Conservation (phyloP, 2,113 vertebrate genomes). For the Choloepus hoffmanni region DNA sequence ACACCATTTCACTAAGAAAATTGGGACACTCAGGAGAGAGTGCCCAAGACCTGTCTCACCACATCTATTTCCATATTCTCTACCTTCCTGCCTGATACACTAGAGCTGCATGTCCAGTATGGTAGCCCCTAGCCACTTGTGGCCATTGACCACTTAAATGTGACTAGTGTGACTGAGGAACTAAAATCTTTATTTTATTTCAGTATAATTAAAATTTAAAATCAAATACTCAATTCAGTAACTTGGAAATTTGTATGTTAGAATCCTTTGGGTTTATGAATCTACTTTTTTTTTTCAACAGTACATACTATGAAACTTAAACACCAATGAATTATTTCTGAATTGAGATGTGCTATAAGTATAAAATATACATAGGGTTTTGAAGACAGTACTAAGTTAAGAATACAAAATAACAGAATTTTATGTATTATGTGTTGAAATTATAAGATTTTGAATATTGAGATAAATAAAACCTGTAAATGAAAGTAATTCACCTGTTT, state of each 20-base stretch:
- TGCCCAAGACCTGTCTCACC: background rate
- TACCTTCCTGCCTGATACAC: background rate
- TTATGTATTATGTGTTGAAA: background rate
- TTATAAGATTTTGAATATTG: background rate
- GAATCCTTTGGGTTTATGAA: background rate
- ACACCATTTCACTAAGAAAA: background rate
- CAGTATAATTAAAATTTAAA: constrained; percentile 21
- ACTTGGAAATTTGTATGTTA: background rate
- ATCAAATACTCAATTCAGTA: background rate
- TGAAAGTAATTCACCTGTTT: background rate
- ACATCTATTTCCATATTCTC: background rate
- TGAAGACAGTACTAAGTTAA: background rate
- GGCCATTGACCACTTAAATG: background rate
- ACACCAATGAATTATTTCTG: background rate
- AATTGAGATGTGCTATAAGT: background rate
- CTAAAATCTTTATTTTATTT: background rate
- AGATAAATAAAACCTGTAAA: background rate
- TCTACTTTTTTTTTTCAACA: background rate
- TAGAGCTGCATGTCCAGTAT: background rate
- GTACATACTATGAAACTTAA: background rate
- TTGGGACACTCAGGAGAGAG: background rate
- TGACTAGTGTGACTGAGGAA: background rate
- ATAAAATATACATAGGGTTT: background rate
- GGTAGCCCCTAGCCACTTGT: background rate
- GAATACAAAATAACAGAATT: background rate